Percentiles rank a stretch among this genome's conserved stretches.
Conservation (phyloP, 2,797 vertebrate genomes). For the Rhabdophis nuchalis region DNA sequence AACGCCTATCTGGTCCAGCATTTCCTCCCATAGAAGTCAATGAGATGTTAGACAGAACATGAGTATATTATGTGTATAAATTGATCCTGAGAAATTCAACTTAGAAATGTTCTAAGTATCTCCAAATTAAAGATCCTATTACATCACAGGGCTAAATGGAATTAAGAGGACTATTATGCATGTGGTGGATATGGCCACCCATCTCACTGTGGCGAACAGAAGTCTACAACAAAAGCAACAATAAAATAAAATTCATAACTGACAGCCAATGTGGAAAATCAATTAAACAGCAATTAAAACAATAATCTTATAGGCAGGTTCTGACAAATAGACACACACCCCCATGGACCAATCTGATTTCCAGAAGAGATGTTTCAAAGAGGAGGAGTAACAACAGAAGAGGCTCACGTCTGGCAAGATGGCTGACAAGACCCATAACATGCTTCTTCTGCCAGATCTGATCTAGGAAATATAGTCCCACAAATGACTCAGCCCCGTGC, state of each 20-base stretch:
- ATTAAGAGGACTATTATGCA: not conserved
- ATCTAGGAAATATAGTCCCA: not conserved
- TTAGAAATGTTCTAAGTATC: not conserved
- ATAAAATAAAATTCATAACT: not conserved
- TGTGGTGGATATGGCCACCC: not conserved
- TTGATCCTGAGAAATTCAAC: not conserved
- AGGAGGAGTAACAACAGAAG: not conserved
- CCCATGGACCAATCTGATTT: not conserved
- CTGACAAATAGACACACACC: not conserved
- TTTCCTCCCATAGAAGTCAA: not conserved
- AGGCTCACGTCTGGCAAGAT: not conserved
- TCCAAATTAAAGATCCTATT: too few species aligned
- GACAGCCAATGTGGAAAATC: not conserved
- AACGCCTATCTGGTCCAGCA: not conserved
- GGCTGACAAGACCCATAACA: not conserved
- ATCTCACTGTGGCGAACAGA: not conserved
- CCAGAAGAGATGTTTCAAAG: not conserved
- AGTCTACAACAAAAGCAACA: not conserved
- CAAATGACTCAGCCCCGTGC: not conserved
- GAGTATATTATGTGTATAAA: constrained; percentile 25
- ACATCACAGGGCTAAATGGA: not conserved
- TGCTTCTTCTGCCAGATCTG: not conserved
- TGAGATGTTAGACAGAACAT: not conserved
- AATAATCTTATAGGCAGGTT: not conserved
- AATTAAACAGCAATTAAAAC: not conserved